These are phyloP conservation scores for Spea multiplicata DNA, from an alignment of 2,113 vertebrate species.

Conservation along the genomic window DNA sequence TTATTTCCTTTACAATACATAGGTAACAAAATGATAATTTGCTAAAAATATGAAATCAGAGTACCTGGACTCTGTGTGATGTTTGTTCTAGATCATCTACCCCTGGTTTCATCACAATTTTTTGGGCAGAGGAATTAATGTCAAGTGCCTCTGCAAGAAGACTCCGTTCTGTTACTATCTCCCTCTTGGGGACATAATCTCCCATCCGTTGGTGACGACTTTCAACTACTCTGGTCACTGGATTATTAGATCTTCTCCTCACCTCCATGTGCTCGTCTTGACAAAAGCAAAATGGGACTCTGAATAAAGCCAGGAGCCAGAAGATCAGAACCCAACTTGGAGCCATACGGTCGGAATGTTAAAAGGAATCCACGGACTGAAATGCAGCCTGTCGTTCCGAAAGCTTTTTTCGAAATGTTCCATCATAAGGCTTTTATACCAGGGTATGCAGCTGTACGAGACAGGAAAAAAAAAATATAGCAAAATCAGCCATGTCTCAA, in stretches of 20 bases:
- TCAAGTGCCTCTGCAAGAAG: constrained; percentile 68
- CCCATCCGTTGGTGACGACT: constrained; percentile 74
- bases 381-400: neutral
- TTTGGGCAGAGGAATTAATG: constrained; percentile 73
- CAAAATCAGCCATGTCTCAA: constrained; percentile 64
- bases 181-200: constrained; percentile 72
- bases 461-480: constrained; percentile 69
- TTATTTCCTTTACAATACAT: too few relatives aligned
- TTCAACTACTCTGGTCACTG: constrained; percentile 75
- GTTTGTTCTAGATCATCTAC: constrained; percentile 78
- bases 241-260: constrained; percentile 78
- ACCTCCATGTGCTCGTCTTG: constrained; percentile 82
- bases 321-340: constrained; percentile 59
- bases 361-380: constrained; percentile 52
- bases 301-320: constrained; percentile 72
- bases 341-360: constrained; percentile 56
- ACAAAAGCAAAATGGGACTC: constrained; percentile 75
- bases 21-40: neutral
- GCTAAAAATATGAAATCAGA: constrained; percentile 57
- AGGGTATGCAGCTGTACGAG: constrained; percentile 60
- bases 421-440: constrained; percentile 65
- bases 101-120: constrained; percentile 70
- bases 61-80: constrained; percentile 79
- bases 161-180: constrained; percentile 72
- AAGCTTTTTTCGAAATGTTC: neutral